These are phyloP conservation scores for Galleria mellonella DNA, from an alignment of 1,140 invertebrate genomes.

Conservation along the genomic window DNA sequence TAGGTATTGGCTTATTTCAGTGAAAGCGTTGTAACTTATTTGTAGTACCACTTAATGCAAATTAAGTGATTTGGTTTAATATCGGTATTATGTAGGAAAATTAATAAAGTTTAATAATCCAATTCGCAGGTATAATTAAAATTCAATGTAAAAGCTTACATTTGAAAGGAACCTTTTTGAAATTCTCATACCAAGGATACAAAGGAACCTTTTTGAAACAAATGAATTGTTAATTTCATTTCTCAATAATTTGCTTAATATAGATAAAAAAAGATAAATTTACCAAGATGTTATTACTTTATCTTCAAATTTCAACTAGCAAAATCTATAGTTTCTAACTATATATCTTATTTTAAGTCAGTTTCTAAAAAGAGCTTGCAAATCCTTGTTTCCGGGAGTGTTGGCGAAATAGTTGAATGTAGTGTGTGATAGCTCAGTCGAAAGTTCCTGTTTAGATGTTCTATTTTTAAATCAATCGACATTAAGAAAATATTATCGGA, in stretches of 20 bases:
- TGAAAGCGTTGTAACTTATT: too few species aligned
- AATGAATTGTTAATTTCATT: background rate
- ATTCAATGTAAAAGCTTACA: background rate
- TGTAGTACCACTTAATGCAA: too few species aligned
- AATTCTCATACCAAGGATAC: background rate
- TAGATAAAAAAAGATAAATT: background rate
- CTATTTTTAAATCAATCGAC: too few species aligned
- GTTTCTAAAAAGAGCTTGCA: conserved; percentile 51
- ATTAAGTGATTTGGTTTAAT: too few species aligned
- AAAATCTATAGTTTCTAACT: background rate
- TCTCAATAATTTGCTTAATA: background rate
- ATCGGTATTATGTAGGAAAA: too few species aligned
- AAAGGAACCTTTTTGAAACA: background rate
- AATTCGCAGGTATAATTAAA: too few species aligned
- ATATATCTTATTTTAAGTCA: conserved; percentile 37
- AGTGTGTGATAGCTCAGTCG: conserved; percentile 55
- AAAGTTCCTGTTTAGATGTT: conserved; percentile 29
- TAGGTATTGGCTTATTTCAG: too few species aligned
- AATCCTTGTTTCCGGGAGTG: conserved; percentile 48
- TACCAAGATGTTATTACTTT: background rate
- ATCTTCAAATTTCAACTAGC: background rate
- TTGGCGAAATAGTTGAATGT: conserved; percentile 56
- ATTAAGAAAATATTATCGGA: too few species aligned
- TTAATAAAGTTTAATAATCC: too few species aligned
- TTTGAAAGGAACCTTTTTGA: background rate